A percentile compares a stretch with the other conserved stretches of the same genome.
Conservation (phyloP, 2,113 vertebrate species). For the Ammodytes dubius region DNA sequence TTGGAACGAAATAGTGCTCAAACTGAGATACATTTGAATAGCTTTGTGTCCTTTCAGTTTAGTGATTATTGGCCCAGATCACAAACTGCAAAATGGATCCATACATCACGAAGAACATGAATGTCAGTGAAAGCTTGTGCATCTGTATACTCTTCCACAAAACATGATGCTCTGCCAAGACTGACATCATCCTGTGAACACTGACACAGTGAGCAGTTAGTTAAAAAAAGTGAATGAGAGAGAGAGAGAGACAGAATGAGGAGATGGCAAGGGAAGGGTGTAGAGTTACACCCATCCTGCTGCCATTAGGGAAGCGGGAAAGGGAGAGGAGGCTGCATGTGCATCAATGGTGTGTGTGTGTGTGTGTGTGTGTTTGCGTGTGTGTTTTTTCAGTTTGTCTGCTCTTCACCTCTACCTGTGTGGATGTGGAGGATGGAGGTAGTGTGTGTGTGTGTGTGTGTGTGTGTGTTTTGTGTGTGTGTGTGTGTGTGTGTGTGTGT, state of each 20-base stretch:
- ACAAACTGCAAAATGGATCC: not conserved
- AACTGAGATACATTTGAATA: constrained; percentile 5
- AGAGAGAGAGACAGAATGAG: constrained; percentile 12
- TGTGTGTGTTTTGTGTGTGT: constrained; percentile 14
- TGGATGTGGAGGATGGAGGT: constrained; percentile 1
- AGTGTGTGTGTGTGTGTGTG: constrained; percentile 6
- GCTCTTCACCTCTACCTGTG: constrained; percentile 36
- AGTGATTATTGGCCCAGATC: not conserved
- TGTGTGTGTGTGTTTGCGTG: constrained; percentile 30
- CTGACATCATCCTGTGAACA: constrained; percentile 19
- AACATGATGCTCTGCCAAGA: not conserved
- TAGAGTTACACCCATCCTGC: constrained; percentile 62
- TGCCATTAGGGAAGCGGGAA: constrained; percentile 54
- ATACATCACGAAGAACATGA: not conserved
- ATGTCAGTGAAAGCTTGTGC: not conserved
- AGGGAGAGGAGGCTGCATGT: constrained; percentile 16
- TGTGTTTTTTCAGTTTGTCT: not conserved
- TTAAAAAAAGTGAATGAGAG: constrained; percentile 47
- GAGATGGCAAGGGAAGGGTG: constrained; percentile 32
- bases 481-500: constrained; percentile 11
- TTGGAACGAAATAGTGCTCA: too few relatives aligned
- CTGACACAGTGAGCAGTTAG: not conserved
- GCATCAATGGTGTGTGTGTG: constrained; percentile 38
- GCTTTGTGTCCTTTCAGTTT: not conserved
- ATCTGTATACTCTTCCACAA: not conserved